Base-by-base conservation (phyloP, 2,888 invertebrate genomes). In the Ephialtes manifestator region DNA sequence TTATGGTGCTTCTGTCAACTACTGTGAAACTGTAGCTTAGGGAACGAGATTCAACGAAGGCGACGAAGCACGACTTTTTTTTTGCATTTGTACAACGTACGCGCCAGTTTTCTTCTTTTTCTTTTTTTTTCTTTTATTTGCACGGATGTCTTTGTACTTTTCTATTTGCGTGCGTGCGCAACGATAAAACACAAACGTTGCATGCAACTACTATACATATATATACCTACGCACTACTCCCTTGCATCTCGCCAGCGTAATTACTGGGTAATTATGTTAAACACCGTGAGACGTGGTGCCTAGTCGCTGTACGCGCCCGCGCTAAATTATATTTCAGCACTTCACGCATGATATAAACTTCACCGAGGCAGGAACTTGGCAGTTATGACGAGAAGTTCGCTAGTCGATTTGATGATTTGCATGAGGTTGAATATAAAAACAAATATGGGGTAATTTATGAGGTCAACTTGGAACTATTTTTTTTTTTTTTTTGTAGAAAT, bases 181-280 rank as follows among this genome's bases (percentile, higher is more conserved):
- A 35, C 28, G 60, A 63, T 63, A 63, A 39, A 1, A 65, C 11
- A 20, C 72, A 55, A 48, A 43, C 72, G 70, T n/a, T 15, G 31
- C 31, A 46, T 67, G 71, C 55, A 67, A 55, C 18, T 55, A n/a
- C n/a, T n/a, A n/a, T n/a, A n/a, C n/a, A n/a, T n/a, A 67, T 74
- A 55, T 58, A 74, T 55, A 39, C 51, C 39, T 70, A 48, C 70
- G 75, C 68, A 75, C 75, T 58, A 80, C 75, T 71, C 53, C 74
- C 48, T 24, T 46, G 55, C 24, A n/a, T 24, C 43, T 31, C 39
- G 55, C 15, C 31, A 31, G 51, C 63, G 76, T 84, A 80, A 84
- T 80, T 65, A 80, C 83, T 43, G 71, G 83, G 83, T 71, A 84
- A 84, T 84, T 84, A 84, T 84, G 80, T 76, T 84, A 84, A 84